phyloP scores from a whole-genome alignment of 2,797 vertebrate species.

The Arrhamphus sclerolepis region DNA sequence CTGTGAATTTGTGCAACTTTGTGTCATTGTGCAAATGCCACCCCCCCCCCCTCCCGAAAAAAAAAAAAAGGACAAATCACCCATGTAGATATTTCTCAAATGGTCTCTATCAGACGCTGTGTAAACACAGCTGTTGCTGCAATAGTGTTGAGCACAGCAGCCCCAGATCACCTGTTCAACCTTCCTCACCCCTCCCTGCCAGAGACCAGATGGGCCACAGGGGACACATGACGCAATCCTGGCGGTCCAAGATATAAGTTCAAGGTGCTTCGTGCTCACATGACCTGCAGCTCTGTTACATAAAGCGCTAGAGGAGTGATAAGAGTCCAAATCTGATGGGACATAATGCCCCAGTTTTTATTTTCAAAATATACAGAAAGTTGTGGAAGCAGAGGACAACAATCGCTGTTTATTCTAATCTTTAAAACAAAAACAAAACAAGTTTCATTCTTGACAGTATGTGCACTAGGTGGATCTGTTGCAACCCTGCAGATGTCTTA shows the following conservation, averaged over 20 bases:
- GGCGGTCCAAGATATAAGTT: constrained; percentile 64
- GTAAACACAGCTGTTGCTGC: constrained; percentile 72
- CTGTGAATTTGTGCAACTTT: constrained; percentile 3
- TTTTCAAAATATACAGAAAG: too few species aligned
- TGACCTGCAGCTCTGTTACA: constrained; percentile 60
- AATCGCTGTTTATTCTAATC: too few species aligned
- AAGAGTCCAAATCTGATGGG: background rate
- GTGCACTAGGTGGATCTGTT: too few species aligned
- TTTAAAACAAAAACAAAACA: too few species aligned
- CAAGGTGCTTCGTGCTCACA: constrained; percentile 71
- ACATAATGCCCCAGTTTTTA: too few species aligned
- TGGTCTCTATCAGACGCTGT: constrained; percentile 45
- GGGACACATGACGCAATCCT: constrained; percentile 68
- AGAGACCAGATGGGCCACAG: constrained; percentile 35
- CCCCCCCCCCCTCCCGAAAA: background rate
- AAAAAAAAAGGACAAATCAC: background rate
- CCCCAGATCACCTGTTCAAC: constrained; percentile 65
- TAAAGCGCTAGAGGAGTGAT: constrained; percentile 50
- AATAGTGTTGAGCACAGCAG: constrained; percentile 31
- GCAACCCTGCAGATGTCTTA: too few species aligned
- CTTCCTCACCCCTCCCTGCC: background rate
- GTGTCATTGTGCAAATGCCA: background rate
- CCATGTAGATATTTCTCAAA: constrained; percentile 34
- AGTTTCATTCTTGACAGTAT: too few species aligned
- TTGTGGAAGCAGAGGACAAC: too few species aligned